Evolutionary conservation across 2,113 vertebrate genomes (phyloP).

Genomic region (Alethe castanea): DNA sequence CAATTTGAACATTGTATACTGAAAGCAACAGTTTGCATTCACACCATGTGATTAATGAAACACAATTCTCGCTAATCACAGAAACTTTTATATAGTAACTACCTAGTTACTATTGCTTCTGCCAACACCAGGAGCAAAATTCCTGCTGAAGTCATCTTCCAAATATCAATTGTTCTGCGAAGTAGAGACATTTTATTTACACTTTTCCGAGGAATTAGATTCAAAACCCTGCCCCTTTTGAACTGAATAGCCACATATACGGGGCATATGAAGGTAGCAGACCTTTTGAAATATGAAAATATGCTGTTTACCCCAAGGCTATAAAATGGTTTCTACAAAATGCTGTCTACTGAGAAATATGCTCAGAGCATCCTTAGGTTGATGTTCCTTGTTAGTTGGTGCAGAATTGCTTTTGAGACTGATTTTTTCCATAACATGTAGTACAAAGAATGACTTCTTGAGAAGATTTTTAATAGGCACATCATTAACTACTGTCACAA

Average conservation of each 20-base stretch:
- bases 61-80: not conserved
- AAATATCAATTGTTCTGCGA: not conserved
- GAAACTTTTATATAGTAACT: not conserved
- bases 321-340: conserved; percentile 1
- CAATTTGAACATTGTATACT: not conserved
- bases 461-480: conserved; percentile 17
- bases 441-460: not conserved
- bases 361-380: not conserved
- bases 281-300: conserved; percentile 19
- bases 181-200: not conserved
- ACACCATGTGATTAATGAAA: not conserved
- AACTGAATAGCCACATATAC: not conserved
- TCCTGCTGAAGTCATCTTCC: not conserved
- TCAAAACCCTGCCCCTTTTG: not conserved
- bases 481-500: conserved; percentile 16
- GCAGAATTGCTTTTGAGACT: not conserved
- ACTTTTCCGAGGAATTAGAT: not conserved
- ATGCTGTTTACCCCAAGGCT: not conserved
- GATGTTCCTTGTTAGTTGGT: not conserved
- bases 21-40: not conserved
- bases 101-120: not conserved
- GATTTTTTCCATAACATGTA: not conserved
- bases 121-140: not conserved
- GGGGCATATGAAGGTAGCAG: not conserved
- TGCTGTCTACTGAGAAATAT: not conserved